These are phyloP conservation scores for Clarias laeviceps DNA, from an alignment of 2,797 vertebrate genomes.

Conservation along the genomic window DNA sequence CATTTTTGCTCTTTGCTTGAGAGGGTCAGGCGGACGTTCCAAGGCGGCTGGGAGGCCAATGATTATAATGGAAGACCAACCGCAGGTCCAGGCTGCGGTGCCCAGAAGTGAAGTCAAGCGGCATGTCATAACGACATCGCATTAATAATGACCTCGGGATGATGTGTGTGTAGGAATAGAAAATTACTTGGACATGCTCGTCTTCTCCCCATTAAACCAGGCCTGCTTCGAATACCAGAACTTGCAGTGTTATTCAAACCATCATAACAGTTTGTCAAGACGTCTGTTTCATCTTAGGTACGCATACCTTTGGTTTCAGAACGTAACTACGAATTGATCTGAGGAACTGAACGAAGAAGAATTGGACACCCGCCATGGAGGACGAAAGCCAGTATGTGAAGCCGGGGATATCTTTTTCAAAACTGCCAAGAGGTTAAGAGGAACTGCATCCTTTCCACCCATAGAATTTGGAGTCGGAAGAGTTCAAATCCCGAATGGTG, in stretches of 20 bases:
- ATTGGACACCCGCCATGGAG: background rate
- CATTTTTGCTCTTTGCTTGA: conserved; percentile 44
- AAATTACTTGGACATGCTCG: conserved; percentile 23
- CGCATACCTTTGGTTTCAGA: background rate
- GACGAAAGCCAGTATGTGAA: too few species aligned
- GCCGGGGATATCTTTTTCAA: too few species aligned
- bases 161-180: background rate
- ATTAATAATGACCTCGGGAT: background rate
- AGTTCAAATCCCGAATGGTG: background rate
- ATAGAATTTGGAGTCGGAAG: too few species aligned
- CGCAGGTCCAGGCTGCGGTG: background rate
- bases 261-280: conserved; percentile 42
- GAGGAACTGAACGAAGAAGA: background rate
- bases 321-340: background rate
- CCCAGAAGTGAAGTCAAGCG: background rate
- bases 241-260: conserved; percentile 30
- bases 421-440: too few species aligned
- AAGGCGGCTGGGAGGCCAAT: background rate
- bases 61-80: background rate
- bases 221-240: conserved; percentile 29
- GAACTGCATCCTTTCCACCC: background rate
- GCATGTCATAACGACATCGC: background rate
- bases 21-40: background rate
- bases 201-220: conserved; percentile 17
- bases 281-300: conserved; percentile 20